Evolutionary conservation across 2,888 invertebrate species (phyloP), one percentile per base, ranked within the genome.

Genomic region (Dioctria rufipes): DNA sequence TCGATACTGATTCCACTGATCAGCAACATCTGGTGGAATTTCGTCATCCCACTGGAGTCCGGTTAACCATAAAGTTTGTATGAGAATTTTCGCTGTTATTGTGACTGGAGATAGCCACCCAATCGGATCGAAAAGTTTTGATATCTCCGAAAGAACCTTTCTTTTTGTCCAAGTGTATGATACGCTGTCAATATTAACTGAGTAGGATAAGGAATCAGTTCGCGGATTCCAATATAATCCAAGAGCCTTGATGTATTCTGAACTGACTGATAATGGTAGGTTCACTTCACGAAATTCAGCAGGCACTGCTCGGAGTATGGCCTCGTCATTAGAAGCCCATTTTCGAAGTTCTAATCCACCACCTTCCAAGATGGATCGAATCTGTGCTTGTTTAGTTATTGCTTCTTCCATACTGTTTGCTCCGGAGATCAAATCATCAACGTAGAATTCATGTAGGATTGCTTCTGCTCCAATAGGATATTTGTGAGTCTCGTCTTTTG

Each of bases 11-110:
- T 25, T 25, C 25, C 25, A 25, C 25, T 25, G 25, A 25, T 25
- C 25, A 25, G 25, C 25, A 25, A 25, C 25, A 25, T 25, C 25
- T 25, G 25, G 25, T 13, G 40, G 3, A 4, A 69, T 9, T 49
- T 43, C 46, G 0, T 6, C 25, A 8, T 69, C 46, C 46, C 46
- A 69, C 1, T 5, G 3, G 5, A 69, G 3, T 4, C 69, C 69
- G 5, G 5, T 43, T 3, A 69, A 46, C 67, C 67, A 49, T 6
- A 69, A 39, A 2, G 46, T 69, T 8, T 69, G 69, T 13, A 69
- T 5, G 25, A 69, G n/a, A 25, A 69, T 43, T 49, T 69, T 69
- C 3, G 69, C 69, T 3, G 6, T n/a, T 0, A 69, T 37, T 13
- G 46, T 13, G 5, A 46, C 49, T 6, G 46, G 46, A 25, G 69